Percentiles rank a stretch among this genome's conserved stretches.
Evolutionary conservation across 2,113 vertebrate genomes (phyloP).

Genomic region (Seriola quinqueradiata): DNA sequence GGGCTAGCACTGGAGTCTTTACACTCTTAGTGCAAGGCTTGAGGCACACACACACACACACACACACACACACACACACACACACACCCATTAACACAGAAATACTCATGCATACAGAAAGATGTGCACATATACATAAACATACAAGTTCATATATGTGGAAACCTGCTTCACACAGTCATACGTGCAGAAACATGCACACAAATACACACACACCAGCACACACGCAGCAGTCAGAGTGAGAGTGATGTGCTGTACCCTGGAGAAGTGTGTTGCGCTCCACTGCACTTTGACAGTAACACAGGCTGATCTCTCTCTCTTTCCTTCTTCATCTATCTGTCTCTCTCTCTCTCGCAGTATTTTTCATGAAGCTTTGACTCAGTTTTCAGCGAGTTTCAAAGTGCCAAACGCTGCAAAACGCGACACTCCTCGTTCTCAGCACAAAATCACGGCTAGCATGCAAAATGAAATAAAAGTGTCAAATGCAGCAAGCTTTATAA

Average conservation of each 20-base stretch:
- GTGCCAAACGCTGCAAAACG: conserved; percentile 54
- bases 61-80: conserved; percentile 24
- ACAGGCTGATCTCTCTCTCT: conserved; percentile 46
- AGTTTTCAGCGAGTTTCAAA: conserved; percentile 41
- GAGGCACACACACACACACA: conserved; percentile 31
- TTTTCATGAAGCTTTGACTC: conserved; percentile 46
- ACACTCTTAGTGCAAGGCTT: conserved; percentile 26
- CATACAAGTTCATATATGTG: conserved; percentile 23
- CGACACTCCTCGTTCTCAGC: conserved; percentile 43
- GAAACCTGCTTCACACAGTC: conserved; percentile 23
- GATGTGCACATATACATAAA: background rate
- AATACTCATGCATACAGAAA: background rate
- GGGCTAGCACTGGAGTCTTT: conserved; percentile 34
- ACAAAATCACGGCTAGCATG: conserved; percentile 21
- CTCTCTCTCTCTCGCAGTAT: background rate
- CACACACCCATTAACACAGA: background rate
- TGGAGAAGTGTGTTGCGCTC: conserved; percentile 64
- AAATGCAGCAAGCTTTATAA: background rate
- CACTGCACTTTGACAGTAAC: conserved; percentile 74
- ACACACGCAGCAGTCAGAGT: conserved; percentile 23
- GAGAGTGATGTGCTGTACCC: conserved; percentile 62
- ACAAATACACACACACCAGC: background rate
- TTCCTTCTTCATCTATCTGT: conserved; percentile 10
- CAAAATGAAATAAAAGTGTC: conserved; percentile 1
- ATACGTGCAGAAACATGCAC: background rate